phyloP scores from a whole-genome alignment of 2,888 invertebrate genomes.

The Apeira syringaria region DNA sequence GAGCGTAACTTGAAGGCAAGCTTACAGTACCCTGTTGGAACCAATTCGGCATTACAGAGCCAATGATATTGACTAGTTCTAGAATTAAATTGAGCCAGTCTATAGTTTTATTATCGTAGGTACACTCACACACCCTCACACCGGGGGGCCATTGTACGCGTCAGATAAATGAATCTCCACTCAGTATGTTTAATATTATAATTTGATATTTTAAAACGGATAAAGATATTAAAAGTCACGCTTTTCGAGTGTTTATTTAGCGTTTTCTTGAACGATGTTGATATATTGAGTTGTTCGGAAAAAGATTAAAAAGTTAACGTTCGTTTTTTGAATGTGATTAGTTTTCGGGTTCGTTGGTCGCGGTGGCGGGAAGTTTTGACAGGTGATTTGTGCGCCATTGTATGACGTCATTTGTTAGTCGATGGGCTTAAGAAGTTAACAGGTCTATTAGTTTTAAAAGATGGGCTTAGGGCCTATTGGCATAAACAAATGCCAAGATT shows the following conservation, averaged over 20 bases:
- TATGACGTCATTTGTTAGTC: slow-evolving; percentile 19
- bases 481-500: too few relatives aligned
- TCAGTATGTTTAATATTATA: slow-evolving; percentile 79
- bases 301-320: slow-evolving; percentile 30
- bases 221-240: slow-evolving; percentile 82
- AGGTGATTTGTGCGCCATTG: slow-evolving; percentile 34
- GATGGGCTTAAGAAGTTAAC: slow-evolving; percentile 1
- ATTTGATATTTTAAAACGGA: slow-evolving; percentile 82
- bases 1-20: too few relatives aligned
- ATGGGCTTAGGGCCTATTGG: neutral
- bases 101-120: too few relatives aligned
- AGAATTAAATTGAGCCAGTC: too few relatives aligned
- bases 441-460: slow-evolving; percentile 5
- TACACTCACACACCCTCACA: slow-evolving; percentile 36
- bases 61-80: too few relatives aligned
- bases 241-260: slow-evolving; percentile 76
- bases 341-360: slow-evolving; percentile 31
- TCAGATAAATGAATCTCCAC: slow-evolving; percentile 72
- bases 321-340: slow-evolving; percentile 30
- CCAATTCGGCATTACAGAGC: too few relatives aligned
- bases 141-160: slow-evolving; percentile 68
- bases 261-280: slow-evolving; percentile 60
- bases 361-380: slow-evolving; percentile 31
- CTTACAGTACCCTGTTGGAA: too few relatives aligned
- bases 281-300: slow-evolving; percentile 59